Conservation (phyloP, 2,888 invertebrate genomes). For the Diaprepes abbreviatus region DNA sequence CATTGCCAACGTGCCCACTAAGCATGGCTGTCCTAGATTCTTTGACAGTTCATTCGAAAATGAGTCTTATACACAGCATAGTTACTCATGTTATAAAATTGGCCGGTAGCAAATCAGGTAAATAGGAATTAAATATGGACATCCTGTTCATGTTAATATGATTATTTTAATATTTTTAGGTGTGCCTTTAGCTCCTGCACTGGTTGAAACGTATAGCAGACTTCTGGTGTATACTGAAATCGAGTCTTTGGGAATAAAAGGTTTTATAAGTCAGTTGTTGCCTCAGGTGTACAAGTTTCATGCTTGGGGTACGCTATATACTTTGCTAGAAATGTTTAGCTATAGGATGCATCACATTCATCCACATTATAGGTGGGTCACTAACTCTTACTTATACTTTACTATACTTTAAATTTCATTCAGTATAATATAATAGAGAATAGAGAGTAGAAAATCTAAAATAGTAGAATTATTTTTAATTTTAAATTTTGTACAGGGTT, state of each 20-base stretch:
- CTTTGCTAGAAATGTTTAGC: slow-evolving; percentile 95
- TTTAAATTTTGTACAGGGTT: slow-evolving; percentile 74
- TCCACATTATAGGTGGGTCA: slow-evolving; percentile 79
- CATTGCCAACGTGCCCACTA: slow-evolving; percentile 83
- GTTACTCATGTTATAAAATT: slow-evolving; percentile 92
- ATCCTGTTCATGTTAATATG: neutral
- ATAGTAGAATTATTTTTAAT: too few relatives aligned
- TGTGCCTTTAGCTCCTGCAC: slow-evolving; percentile 88
- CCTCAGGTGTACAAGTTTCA: slow-evolving; percentile 87
- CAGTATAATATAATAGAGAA: too few relatives aligned
- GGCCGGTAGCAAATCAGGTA: slow-evolving; percentile 72
- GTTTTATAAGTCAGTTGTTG: slow-evolving; percentile 93
- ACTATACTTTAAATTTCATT: too few relatives aligned
- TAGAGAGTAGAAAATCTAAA: too few relatives aligned
- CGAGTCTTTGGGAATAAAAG: slow-evolving; percentile 96
- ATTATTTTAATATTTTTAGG: slow-evolving; percentile 62
- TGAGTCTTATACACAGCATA: slow-evolving; percentile 80
- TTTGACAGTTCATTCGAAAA: slow-evolving; percentile 95
- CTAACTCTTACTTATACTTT: too few relatives aligned
- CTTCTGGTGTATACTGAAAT: slow-evolving; percentile 96
- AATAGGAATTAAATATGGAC: neutral
- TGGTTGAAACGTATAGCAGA: slow-evolving; percentile 95
- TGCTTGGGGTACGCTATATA: slow-evolving; percentile 96
- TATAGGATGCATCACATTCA: slow-evolving; percentile 97
- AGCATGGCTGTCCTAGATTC: slow-evolving; percentile 93